Percentiles rank a stretch among this genome's conserved stretches.
These are phyloP conservation scores for Drosophila albomicans DNA, from an alignment of 1,140 invertebrate genomes.

Conservation along the genomic window DNA sequence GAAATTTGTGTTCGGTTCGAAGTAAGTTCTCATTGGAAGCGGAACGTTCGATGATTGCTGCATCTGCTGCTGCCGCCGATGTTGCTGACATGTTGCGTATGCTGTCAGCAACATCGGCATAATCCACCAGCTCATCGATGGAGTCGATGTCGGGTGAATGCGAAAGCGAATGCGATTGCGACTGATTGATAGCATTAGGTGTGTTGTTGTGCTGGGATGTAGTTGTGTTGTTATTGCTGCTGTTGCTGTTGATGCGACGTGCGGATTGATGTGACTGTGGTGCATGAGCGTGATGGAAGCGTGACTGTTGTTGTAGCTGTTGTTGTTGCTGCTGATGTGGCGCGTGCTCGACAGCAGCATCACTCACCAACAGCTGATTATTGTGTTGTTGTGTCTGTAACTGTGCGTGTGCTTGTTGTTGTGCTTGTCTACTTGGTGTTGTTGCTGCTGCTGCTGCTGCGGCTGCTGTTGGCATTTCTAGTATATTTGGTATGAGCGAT, in stretches of 20 bases:
- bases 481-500: conserved; percentile 79
- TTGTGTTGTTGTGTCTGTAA: conserved; percentile 34
- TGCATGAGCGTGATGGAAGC: conserved; percentile 53
- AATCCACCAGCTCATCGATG: conserved; percentile 80
- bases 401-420: conserved; percentile 7
- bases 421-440: conserved; percentile 61
- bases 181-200: conserved; percentile 13
- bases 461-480: conserved; percentile 63
- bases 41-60: conserved; percentile 60
- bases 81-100: conserved; percentile 66
- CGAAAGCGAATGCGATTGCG: too few species aligned
- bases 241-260: conserved; percentile 38
- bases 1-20: conserved; percentile 83
- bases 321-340: conserved; percentile 49
- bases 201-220: conserved; percentile 36
- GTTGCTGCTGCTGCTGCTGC: conserved; percentile 43
- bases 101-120: conserved; percentile 82
- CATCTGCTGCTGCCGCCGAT: conserved; percentile 20
- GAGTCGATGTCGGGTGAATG: conserved; percentile 55
- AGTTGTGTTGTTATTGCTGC: conserved; percentile 17
- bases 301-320: conserved; percentile 56
- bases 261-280: conserved; percentile 42
- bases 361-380: conserved; percentile 75
- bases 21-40: conserved; percentile 80
- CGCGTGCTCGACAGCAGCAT: conserved; percentile 42